Evolutionary conservation across 30 jellyfish, hydroid and myxozoan genomes (phyloP).

Genomic region (Hydra vulgaris): DNA sequence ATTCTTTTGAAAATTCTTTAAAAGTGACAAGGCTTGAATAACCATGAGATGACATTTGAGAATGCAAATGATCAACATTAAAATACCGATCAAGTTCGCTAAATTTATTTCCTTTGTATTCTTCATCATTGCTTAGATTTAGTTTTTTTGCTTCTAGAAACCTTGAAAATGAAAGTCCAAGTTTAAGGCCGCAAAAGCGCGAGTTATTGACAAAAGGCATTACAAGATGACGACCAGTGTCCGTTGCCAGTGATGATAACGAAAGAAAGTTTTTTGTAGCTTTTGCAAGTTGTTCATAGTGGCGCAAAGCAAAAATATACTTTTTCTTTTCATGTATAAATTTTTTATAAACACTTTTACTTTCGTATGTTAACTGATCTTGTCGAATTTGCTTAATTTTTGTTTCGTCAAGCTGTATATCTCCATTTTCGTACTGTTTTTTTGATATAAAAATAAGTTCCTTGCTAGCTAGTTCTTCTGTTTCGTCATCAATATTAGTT

Average conservation of each 20-base stretch:
- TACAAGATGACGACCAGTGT: conserved; percentile 43
- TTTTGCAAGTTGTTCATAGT: conserved; percentile 81
- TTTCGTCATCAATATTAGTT: background rate
- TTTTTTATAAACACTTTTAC: background rate
- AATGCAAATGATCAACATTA: conserved; percentile 44
- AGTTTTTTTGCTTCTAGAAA: background rate
- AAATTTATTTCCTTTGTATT: conserved; percentile 18
- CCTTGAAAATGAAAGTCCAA: conserved; percentile 17
- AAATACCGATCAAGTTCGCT: conserved; percentile 52
- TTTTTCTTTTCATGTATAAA: background rate
- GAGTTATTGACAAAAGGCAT: conserved; percentile 88
- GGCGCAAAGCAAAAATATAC: conserved; percentile 50
- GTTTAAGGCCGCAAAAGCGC: conserved; percentile 74
- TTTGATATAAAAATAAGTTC: conserved; percentile 8
- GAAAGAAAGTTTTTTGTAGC: conserved; percentile 72
- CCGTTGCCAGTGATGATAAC: conserved; percentile 76
- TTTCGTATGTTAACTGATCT: background rate
- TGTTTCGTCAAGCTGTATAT: conserved; percentile 11
- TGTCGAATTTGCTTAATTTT: background rate
- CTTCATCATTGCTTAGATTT: background rate
- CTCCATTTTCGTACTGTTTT: conserved; percentile 8
- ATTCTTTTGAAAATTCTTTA: conserved; percentile 40
- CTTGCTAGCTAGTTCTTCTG: background rate
- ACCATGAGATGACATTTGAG: conserved; percentile 66
- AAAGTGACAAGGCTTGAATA: conserved; percentile 55